phyloP scores from a whole-genome alignment of 2,888 invertebrate genomes.

The Morpho helenor region DNA sequence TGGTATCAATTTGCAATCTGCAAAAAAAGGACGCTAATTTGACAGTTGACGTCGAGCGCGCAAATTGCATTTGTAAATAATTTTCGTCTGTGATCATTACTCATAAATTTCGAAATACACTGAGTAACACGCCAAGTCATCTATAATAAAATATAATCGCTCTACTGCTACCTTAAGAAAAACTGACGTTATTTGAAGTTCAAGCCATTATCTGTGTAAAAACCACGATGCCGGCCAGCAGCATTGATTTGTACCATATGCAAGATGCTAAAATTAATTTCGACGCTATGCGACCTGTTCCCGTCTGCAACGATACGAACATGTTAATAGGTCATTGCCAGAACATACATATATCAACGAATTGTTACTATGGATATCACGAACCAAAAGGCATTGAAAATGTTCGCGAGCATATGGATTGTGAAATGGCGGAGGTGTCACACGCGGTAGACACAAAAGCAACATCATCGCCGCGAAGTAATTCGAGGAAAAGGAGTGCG shows the following conservation, averaged over 20 bases:
- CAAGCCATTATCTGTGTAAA: not conserved
- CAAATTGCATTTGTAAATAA: constrained; percentile 5
- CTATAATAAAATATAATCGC: not conserved
- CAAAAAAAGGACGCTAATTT: constrained; percentile 12
- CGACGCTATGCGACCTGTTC: constrained; percentile 65
- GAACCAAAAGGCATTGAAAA: constrained; percentile 45
- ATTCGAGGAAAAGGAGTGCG: constrained; percentile 62
- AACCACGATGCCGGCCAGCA: constrained; percentile 59
- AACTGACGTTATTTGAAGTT: no score
- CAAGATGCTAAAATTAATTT: constrained; percentile 71
- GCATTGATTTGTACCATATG: constrained; percentile 57
- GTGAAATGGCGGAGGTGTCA: constrained; percentile 63
- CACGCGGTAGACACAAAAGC: constrained; percentile 29
- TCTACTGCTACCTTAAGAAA: not conserved
- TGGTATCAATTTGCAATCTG: not conserved
- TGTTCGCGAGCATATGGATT: constrained; percentile 35
- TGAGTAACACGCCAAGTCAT: no score
- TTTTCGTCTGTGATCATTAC: constrained; percentile 15
- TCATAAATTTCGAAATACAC: constrained; percentile 5
- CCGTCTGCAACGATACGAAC: constrained; percentile 57
- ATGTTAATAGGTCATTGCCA: constrained; percentile 62
- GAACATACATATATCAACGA: constrained; percentile 69
- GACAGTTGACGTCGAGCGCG: constrained; percentile 17
- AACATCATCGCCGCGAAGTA: constrained; percentile 36
- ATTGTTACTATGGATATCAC: constrained; percentile 76